Conservation (phyloP, 2,888 invertebrate genomes). For the Mongoloraphidia duomilia region DNA sequence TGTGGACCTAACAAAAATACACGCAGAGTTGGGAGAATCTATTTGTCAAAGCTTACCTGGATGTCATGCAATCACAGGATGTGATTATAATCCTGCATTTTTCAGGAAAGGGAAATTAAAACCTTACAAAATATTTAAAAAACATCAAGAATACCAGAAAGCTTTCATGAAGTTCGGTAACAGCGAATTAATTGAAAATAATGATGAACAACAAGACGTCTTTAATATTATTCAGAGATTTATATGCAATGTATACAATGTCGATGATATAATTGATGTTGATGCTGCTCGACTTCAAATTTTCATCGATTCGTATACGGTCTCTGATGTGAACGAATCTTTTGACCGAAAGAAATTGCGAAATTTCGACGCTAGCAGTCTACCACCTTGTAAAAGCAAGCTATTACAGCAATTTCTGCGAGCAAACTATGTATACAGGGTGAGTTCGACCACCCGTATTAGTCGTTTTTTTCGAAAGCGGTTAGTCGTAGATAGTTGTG, state of each 20-base stretch:
- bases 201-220: neutral
- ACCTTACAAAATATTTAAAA: conserved; percentile 4
- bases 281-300: too few relatives aligned
- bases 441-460: too few relatives aligned
- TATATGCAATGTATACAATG: too few relatives aligned
- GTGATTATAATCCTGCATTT: too few relatives aligned
- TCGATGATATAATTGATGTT: too few relatives aligned
- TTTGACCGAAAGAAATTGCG: conserved; percentile 7
- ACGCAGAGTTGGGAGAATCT: conserved; percentile 2
- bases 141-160: conserved; percentile 4
- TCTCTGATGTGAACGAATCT: too few relatives aligned
- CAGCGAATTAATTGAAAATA: neutral
- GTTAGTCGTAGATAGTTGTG: too few relatives aligned
- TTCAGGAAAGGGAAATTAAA: conserved; percentile 7
- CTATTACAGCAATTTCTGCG: conserved; percentile 13
- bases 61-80: neutral
- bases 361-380: conserved; percentile 9
- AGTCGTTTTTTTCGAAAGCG: too few relatives aligned
- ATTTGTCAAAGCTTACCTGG: conserved; percentile 1
- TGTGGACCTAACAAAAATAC: conserved; percentile 5
- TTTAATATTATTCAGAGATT: too few relatives aligned
- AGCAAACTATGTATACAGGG: conserved; percentile 13
- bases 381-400: conserved; percentile 10
- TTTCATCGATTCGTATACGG: too few relatives aligned
- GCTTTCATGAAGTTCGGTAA: conserved; percentile 1